Base-by-base conservation (phyloP, 2,888 invertebrate genomes). In the Altica lythri region DNA sequence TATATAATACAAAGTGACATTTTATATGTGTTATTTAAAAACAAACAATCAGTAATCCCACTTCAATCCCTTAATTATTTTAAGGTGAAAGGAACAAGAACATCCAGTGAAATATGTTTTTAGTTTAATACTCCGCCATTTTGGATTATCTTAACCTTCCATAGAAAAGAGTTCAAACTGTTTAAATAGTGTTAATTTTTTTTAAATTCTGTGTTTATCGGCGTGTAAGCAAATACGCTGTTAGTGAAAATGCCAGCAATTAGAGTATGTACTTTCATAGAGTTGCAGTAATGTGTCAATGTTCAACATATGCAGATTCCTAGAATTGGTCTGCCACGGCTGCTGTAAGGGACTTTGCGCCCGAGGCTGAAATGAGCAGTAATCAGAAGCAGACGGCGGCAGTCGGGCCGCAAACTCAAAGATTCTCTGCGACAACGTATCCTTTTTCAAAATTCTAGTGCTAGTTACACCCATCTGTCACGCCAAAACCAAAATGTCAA, bases 311-410 rank as follows among this genome's bases (percentile, higher is more conserved):
- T 77, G 75, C 71, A 74, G 73, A 72, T 68, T 64, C 66, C 62
- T 64, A 66, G 69, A 68, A 59, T 64, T 64, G 68, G 70, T 70
- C 70, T 79, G 80, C 80, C 81, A 82, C 81, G 81, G 82, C 82
- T 81, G 79, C 80, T 81, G 80, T 82, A 67, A 73, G 73, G 72
- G 78, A 80, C 81, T 79, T 79, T 77, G 81, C 75, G 81, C 80
- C 80, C 80, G 79, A 80, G 81, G 80, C 60, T 78, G 77, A 80
- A 77, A 84, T 84, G 84, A 84, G 83, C 78, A 80, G 81, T 76
- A 84, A 83, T 79, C 83, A 81, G 77, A 84, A 83, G 77, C 83
- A 81, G 80, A 80, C 81, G 80, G 82, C 83, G 75, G 75, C 80
- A 76, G 82, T 81, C 76, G 80, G 80, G 73, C 76, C 79, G 49